Base-by-base conservation (phyloP, 2,113 vertebrate species). In the Brachypteracias leptosomus region DNA sequence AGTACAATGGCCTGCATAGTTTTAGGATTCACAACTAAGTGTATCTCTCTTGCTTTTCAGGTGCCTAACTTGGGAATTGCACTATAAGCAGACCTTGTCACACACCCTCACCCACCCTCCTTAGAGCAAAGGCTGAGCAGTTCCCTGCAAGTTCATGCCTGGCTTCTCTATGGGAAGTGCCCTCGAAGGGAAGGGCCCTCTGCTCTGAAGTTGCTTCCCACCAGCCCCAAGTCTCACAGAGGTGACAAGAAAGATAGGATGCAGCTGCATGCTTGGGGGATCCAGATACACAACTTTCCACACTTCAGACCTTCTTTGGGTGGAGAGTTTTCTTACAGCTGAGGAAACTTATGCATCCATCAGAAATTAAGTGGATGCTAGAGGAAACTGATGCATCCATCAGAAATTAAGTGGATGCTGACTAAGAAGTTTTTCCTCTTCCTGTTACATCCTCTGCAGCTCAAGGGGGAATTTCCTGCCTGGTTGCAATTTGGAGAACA, bases 351-450 rank as follows among this genome's bases (percentile, higher is more conserved):
- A 15, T 42, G 42, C 15, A 42, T 42, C 42, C 42, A 42, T 42
- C 42, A 42, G 42, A 42, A 42, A 42, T 42, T 11, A 42, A 42
- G 42, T 17, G 5, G 15, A 94, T 90, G 79, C 97, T 97, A n/a
- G 47, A 96, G 97, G 97, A 97, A 42, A 42, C 15, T 42, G 42
- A 15, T 42, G 42, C 15, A 42, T 42, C 42, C 42, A 42, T 42
- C 42, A 42, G 42, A 42, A 42, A 42, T 42, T 11, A 42, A 42
- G 42, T 17, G 5, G 15, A 94, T 90, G 79, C 97, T 97, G 95
- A 97, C 92, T 96, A 88, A 95, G 94, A 95, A 78, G 21, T 92
- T 97, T 94, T 96, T 94, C 90, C 94, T 95, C 84, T 96, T 95
- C 89, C 94, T 1, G 10, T 94, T 97, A 91, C 83, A 95, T 93